A percentile compares a stretch with the other conserved stretches of the same genome.
phyloP scores from a whole-genome alignment of 2,888 invertebrate species.

The Pharmacophagus antenor region DNA sequence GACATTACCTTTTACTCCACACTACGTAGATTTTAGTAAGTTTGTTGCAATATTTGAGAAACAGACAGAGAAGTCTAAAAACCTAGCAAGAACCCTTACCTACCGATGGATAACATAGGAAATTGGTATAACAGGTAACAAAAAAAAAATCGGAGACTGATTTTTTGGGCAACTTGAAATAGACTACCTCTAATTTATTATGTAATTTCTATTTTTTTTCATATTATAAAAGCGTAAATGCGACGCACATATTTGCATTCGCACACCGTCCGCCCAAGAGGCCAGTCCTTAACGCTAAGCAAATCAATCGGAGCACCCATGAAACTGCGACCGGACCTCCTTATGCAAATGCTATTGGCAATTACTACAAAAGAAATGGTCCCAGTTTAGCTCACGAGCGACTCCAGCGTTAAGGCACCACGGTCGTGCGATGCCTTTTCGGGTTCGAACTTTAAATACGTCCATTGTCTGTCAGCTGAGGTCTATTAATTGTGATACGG shows the following conservation, averaged over 20 bases:
- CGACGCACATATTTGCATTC: not conserved
- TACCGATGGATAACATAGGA: no score
- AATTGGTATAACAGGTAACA: no score
- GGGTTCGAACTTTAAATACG: constrained; percentile 41
- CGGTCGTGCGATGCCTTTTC: constrained; percentile 38
- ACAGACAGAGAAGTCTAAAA: no score
- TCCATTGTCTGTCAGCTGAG: constrained; percentile 46
- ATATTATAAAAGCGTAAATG: constrained; percentile 1
- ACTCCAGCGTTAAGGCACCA: constrained; percentile 34
- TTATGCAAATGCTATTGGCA: constrained; percentile 67
- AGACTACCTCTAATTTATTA: not conserved
- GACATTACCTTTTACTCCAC: no score
- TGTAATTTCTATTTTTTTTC: not conserved
- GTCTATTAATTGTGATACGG: constrained; percentile 40
- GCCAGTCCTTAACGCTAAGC: constrained; percentile 22
- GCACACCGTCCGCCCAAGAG: constrained; percentile 21
- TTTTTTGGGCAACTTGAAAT: not conserved
- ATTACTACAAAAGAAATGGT: constrained; percentile 71
- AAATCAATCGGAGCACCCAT: constrained; percentile 35
- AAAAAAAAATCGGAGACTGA: no score
- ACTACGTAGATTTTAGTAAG: no score
- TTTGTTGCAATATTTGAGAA: no score
- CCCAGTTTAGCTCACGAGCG: constrained; percentile 44
- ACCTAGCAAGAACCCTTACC: no score
- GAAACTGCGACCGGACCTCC: constrained; percentile 43